Percentiles rank a stretch among this genome's conserved stretches.
phyloP scores from a whole-genome alignment of 92 coral and sea anemone genomes.

The Palythoa heliodiscus region DNA sequence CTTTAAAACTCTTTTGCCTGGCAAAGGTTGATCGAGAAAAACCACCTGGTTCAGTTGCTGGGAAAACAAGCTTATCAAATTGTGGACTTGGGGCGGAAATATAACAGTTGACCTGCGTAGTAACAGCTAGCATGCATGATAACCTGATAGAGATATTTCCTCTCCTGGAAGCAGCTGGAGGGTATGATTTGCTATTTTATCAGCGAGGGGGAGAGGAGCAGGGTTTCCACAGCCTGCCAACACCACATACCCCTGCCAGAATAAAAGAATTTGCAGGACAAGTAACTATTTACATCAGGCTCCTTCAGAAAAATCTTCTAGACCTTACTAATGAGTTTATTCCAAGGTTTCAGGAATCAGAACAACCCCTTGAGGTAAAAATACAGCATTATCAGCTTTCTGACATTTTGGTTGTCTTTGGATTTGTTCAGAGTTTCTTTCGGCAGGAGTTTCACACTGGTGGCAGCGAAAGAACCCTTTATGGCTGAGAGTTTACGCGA shows the following conservation, averaged over 20 bases:
- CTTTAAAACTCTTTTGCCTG: conserved; percentile 51
- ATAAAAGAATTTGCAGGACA: conserved; percentile 56
- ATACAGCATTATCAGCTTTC: conserved; percentile 11
- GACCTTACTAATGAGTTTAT: neutral
- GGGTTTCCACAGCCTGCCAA: conserved; percentile 49
- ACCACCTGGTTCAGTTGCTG: conserved; percentile 49
- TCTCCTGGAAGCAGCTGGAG: conserved; percentile 50
- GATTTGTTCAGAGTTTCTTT: no score
- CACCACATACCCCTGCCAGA: conserved; percentile 40
- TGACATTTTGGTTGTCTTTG: no score
- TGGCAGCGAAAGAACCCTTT: no score
- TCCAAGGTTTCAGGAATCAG: conserved; percentile 17
- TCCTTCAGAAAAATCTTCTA: conserved; percentile 38
- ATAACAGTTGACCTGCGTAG: conserved; percentile 47
- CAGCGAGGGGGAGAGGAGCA: conserved; percentile 57
- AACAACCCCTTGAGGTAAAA: conserved; percentile 1
- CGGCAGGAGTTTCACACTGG: no score
- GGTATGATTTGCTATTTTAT: conserved; percentile 50
- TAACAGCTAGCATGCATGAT: conserved; percentile 15
- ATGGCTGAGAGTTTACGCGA: no score
- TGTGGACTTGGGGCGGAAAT: conserved; percentile 53
- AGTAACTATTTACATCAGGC: conserved; percentile 53
- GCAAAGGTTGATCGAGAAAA: conserved; percentile 14
- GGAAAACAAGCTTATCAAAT: conserved; percentile 41
- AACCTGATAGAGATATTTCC: conserved; percentile 40